Base-by-base conservation (phyloP, 1,140 invertebrate genomes). In the Popillia japonica region DNA sequence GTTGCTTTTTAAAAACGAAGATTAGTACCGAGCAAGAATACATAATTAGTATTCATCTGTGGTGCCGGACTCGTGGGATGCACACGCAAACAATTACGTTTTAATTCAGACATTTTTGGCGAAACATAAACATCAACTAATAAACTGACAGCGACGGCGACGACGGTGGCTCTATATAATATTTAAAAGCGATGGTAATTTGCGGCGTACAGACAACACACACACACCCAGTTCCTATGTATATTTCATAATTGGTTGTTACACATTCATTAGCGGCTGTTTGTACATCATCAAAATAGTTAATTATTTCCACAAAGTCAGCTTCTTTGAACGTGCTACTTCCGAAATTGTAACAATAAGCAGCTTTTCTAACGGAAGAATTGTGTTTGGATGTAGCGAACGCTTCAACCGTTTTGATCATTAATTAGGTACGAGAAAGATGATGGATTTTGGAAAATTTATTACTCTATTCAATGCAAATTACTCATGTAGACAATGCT, bases 281-380 rank as follows among this genome's bases (percentile, higher is more conserved):
- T 55, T 55, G 48, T 55, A 55, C 11, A 55, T 55, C 48, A 55
- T 55, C 48, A 55, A 55, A 55, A 55, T 55, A 55, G 48, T 55
- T 55, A 55, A 55, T 55, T 55, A 17, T 17, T 55, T 55, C 48
- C 17, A 55, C 48, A 17, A 55, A 55, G 48, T n/a, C 48, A 55
- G 48, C 48, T 17, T 55, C 48, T 55, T 55, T 55, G 48, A 55
- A n/a, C 48, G 48, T 55, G 48, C 0, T 17, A 55, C 48, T 55
- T 55, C 48, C 48, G 48, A 55, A 55, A 55, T n/a, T 55, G 48
- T 55, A 55, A 55, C 48, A 55, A 55, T 55, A 55, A 17, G 48
- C 14, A 55, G 48, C 14, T 14, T 55, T 55, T 17, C 9, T 55
- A 34, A 55, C 27, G 27, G 27, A 34, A 34, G 27, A 34, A 34